Evolutionary conservation across 2,888 invertebrate genomes (phyloP).

Genomic region (Nezara viridula): DNA sequence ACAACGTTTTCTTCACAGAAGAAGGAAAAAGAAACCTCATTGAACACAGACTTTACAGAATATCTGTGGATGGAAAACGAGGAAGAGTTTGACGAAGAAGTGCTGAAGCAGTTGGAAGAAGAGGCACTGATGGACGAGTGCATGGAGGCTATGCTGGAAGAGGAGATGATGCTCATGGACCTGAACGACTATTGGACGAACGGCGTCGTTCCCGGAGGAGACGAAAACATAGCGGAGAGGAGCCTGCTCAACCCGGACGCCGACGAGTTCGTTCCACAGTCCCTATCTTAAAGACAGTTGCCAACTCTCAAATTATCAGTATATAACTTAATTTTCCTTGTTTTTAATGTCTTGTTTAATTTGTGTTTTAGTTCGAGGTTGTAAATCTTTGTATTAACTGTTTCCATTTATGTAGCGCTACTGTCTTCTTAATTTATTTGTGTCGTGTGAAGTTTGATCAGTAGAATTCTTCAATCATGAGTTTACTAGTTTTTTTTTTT

Average conservation of each 20-base stretch:
- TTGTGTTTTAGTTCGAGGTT: slow-evolving; percentile 40
- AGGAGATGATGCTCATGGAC: slow-evolving; percentile 9
- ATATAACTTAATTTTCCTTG: slow-evolving; percentile 21
- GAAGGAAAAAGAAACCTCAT: slow-evolving; percentile 16
- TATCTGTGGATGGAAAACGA: slow-evolving; percentile 56
- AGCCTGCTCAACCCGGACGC: slow-evolving; percentile 36
- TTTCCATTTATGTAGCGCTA: slow-evolving; percentile 12
- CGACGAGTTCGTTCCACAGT: slow-evolving; percentile 39
- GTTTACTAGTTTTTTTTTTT: neutral
- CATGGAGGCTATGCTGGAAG: slow-evolving; percentile 47
- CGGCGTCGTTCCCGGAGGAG: neutral
- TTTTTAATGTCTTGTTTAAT: slow-evolving; percentile 48
- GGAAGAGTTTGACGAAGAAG: slow-evolving; percentile 49
- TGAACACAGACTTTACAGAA: slow-evolving; percentile 24
- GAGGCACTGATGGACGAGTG: slow-evolving; percentile 55
- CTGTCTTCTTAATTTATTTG: slow-evolving; percentile 22
- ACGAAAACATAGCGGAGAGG: neutral
- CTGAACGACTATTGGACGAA: neutral
- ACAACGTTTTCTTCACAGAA: slow-evolving; percentile 24
- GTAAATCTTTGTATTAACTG: slow-evolving; percentile 8
- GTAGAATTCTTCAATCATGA: neutral
- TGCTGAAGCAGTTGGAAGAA: slow-evolving; percentile 53
- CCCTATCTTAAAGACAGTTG: neutral
- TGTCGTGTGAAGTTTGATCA: slow-evolving; percentile 2
- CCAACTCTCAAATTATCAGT: slow-evolving; percentile 37